Base-by-base conservation (phyloP, 2,797 vertebrate genomes). In the Acrossocheilus wenchowensis region DNA sequence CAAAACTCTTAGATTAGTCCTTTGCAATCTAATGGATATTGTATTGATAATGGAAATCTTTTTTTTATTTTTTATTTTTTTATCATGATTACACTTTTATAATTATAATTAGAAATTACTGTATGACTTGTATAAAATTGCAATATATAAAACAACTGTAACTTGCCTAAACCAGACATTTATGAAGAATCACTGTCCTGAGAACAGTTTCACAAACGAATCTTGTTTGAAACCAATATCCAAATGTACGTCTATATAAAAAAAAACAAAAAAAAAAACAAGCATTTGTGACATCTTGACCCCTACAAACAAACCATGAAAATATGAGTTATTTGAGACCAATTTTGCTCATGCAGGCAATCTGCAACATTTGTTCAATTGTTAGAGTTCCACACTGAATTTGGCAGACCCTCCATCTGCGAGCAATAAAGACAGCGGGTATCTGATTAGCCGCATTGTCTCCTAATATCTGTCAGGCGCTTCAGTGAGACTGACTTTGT, bases 401-500 rank as follows among this genome's bases (percentile, higher is more conserved):
- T 93, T 89, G 90, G 83, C 88, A 39, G 43, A 90, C 23, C 36
- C 81, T 72, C 48, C 45, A 11, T 54, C 26, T 72, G 50, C 6
- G 36, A 39, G 78, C 30, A 57, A 68, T 69, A 50, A 91, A 90
- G 92, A 93, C 90, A 93, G 87, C 88, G 86, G 87, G 89, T 74
- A 87, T 84, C 86, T 82, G 91, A 92, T 94, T 92, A 91, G 89
- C 89, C 23, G 52, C 89, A 86, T 86, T 88, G 88, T 89, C 69
- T 90, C 87, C 91, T 92, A 92, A 93, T 90, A 91, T 90, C 85
- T 81, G 69, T 81, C 89, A 91, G 85, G 88, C 89, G 87, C 91
- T 91, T 89, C 91, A 92, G 90, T 84, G 86, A 90, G 91, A 89
- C 89, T 88, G 89, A 83, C 92, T 93, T 93, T 94, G 91, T 94